Evolutionary conservation across 2,113 vertebrate species (phyloP), one percentile per base, ranked within the genome.

Genomic region (Anseranas semipalmata): DNA sequence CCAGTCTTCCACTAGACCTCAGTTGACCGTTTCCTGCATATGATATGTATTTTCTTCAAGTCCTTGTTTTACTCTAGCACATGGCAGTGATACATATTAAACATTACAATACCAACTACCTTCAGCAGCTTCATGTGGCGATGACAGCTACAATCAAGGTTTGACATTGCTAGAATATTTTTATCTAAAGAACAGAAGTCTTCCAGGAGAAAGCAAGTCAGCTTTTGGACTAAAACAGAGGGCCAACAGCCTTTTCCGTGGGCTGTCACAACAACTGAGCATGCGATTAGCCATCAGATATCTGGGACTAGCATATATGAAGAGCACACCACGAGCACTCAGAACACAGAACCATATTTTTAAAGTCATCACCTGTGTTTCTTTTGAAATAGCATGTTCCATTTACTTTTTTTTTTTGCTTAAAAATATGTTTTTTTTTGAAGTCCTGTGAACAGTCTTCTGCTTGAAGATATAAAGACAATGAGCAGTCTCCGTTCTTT

Each of bases 71-170:
- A 62, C 43, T 80, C 14, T 12, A 80, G 14, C 32, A 56, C 1
- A 4, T 13, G 19, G 87, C 7, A 70, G 8, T 19, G 83, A 70
- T 25, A 67, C 5, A 20, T 9, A n/a, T 20, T 41, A 62, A 80
- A 22, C 20, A 67, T 6, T 7, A 55, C 22, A 88, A 41, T 17
- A 79, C 5, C 20, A 70, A 22, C 18, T 55, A 63, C 9, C 8
- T 41, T 74, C 0, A 2, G 45, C 59, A 84, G 16, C n/a, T 59
- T 92, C 55, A 17, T 14, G 25, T 0, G 0, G 12, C 6, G 19
- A 87, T 3, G 14, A 39, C 16, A 55, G 37, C 37, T 71, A 62
- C 55, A 71, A 20, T 2, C 0, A 1, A 77, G 30, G 24, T 28
- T 83, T 33, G 41, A 0, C 16, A 66, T 32, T 91, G 74, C 37